These are phyloP conservation scores for Tenthredo distinguenda DNA, from an alignment of 2,888 invertebrate species.

Conservation along the genomic window DNA sequence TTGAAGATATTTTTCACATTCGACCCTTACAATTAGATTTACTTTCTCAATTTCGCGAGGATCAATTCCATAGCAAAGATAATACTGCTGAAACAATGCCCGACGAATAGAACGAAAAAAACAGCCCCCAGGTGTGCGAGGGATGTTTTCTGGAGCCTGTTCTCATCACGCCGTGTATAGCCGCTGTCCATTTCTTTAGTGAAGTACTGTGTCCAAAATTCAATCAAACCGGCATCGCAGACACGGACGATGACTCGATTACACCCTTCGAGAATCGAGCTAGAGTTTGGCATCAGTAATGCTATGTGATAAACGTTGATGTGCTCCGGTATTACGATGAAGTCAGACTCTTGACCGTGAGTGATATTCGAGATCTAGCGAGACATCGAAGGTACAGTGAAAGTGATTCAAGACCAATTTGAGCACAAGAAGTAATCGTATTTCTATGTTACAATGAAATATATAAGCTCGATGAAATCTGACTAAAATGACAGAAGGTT, in stretches of 20 bases:
- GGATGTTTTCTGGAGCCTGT: neutral
- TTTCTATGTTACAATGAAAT: neutral
- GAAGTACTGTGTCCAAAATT: neutral
- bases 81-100: constrained; percentile 2
- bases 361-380: neutral
- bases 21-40: neutral
- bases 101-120: constrained; percentile 23
- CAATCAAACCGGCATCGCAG: neutral
- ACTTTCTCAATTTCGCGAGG: neutral
- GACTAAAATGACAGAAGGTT: neutral
- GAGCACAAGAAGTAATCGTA: neutral
- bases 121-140: neutral
- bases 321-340: constrained; percentile 29
- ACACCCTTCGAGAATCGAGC: constrained; percentile 12
- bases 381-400: neutral
- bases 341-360: constrained; percentile 4
- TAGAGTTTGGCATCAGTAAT: constrained; percentile 20
- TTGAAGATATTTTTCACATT: neutral
- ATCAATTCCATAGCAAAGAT: constrained; percentile 4
- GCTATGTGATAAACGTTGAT: constrained; percentile 8
- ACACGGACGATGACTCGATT: constrained; percentile 1
- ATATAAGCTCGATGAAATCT: neutral
- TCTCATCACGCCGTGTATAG: neutral
- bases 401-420: neutral
- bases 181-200: neutral